Evolutionary conservation across 2,113 vertebrate species (phyloP).

Genomic region (Ondatra zibethicus): DNA sequence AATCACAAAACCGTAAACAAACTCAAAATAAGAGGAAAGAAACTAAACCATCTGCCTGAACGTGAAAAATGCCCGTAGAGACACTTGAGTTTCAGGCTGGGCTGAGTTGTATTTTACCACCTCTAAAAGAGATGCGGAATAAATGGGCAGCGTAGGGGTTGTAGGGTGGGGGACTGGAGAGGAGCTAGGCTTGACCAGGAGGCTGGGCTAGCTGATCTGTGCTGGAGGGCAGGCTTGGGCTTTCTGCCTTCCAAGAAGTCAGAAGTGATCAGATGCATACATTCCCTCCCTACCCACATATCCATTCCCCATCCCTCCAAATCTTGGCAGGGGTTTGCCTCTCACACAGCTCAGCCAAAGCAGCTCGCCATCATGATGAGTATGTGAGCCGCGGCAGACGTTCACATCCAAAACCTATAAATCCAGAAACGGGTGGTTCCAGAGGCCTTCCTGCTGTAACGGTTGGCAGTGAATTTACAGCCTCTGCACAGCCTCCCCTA

Average conservation of each 20-base stretch:
- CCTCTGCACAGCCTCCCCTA: neutral
- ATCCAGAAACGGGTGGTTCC: neutral
- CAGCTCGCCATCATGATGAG: neutral
- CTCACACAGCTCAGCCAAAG: neutral
- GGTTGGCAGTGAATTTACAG: slow-evolving; percentile 4
- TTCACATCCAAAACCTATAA: slow-evolving; percentile 42
- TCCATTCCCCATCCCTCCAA: neutral
- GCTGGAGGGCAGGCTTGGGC: neutral
- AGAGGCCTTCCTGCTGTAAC: slow-evolving; percentile 1
- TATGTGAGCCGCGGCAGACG: slow-evolving; percentile 6
- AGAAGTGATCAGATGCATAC: neutral
- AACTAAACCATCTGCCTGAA: slow-evolving; percentile 40
- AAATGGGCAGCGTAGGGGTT: rapidly evolving
- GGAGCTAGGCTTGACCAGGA: neutral
- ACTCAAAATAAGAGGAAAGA: slow-evolving; percentile 41
- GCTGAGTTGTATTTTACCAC: neutral
- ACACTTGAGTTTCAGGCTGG: neutral
- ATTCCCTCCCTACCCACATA: neutral
- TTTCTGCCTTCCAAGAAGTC: neutral
- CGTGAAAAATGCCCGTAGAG: neutral
- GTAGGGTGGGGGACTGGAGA: neutral
- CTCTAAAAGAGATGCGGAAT: neutral
- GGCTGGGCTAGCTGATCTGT: neutral
- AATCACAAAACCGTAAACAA: slow-evolving; percentile 54
- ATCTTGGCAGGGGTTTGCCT: neutral